Evolutionary conservation across 2,888 invertebrate species (phyloP).

Genomic region (Cerastoderma edule): DNA sequence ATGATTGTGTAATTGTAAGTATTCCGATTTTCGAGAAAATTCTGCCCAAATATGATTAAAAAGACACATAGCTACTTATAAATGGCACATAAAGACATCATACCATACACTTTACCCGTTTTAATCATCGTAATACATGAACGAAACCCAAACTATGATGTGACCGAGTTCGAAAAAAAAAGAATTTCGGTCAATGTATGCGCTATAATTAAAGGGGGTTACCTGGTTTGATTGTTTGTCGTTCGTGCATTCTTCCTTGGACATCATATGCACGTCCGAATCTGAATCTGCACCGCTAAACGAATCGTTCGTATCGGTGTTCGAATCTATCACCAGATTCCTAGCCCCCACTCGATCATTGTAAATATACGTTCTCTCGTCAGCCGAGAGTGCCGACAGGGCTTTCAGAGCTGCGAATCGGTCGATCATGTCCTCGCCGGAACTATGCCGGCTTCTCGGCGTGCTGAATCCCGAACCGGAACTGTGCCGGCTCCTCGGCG

Average conservation of each 20-base stretch:
- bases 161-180: conserved; percentile 37
- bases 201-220: conserved; percentile 35
- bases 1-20: conserved; percentile 38
- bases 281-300: conserved; percentile 57
- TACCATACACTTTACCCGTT: not conserved
- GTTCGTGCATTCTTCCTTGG: conserved; percentile 16
- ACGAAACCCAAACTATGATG: not conserved
- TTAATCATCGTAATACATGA: not conserved
- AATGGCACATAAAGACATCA: not conserved
- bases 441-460: conserved; percentile 71
- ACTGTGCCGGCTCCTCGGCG: conserved; percentile 70
- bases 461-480: conserved; percentile 71
- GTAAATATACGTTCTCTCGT: conserved; percentile 29
- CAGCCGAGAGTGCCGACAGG: conserved; percentile 51
- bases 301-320: conserved; percentile 61
- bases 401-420: conserved; percentile 65
- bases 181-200: conserved; percentile 64
- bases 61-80: not conserved
- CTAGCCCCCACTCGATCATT: conserved; percentile 28
- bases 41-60: not conserved
- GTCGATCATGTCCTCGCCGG: conserved; percentile 71
- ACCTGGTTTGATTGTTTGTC: conserved; percentile 43
- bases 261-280: conserved; percentile 31
- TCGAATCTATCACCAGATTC: conserved; percentile 48
- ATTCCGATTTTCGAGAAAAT: not conserved